Evolutionary conservation across 2,113 vertebrate genomes (phyloP).

Genomic region (Mastomys natalensis): DNA sequence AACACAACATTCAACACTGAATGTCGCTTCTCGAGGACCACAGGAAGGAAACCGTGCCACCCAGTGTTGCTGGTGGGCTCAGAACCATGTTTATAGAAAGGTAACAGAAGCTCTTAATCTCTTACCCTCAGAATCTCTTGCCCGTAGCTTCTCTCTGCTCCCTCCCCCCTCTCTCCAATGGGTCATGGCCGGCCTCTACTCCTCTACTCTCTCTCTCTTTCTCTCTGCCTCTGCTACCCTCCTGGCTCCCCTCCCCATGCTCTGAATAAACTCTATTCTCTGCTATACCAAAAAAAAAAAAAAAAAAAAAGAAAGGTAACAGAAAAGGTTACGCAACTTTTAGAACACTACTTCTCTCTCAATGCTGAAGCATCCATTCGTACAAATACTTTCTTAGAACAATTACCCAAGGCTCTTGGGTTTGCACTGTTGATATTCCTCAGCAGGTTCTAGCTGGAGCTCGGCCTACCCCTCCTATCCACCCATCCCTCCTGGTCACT

Average conservation of each 20-base stretch:
- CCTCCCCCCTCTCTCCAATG: too few species aligned
- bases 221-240: too few species aligned
- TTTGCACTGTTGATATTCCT: not conserved
- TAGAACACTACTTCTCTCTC: not conserved
- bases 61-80: too few species aligned
- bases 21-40: not conserved
- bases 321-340: not conserved
- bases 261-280: too few species aligned
- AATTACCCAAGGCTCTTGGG: not conserved
- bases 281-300: too few species aligned
- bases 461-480: not conserved
- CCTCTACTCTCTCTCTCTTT: rapidly evolving
- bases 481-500: not conserved
- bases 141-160: too few species aligned
- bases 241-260: too few species aligned
- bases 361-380: not conserved
- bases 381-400: not conserved
- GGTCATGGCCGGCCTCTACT: too few species aligned
- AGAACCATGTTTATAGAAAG: not conserved
- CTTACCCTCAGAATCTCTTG: too few species aligned
- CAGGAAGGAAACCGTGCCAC: not conserved
- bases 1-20: not conserved
- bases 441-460: too few species aligned
- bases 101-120: too few species aligned
- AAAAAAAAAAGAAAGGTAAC: too few species aligned